Percentiles rank a stretch among this genome's conserved stretches.
These are phyloP conservation scores for Leistus spinibarbis DNA, from an alignment of 2,888 invertebrate genomes.

Conservation along the genomic window DNA sequence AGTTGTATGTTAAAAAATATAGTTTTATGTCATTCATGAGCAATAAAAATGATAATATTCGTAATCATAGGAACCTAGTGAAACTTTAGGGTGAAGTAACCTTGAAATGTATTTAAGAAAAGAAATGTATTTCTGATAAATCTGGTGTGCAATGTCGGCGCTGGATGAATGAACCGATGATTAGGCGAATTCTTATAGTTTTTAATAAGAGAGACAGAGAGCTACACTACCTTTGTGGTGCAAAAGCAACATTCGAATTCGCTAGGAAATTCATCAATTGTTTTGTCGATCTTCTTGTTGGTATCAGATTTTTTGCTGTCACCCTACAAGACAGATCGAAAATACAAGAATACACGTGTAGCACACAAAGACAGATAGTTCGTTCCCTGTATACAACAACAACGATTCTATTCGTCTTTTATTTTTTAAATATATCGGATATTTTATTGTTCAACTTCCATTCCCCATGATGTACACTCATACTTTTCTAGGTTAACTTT, in stretches of 20 bases:
- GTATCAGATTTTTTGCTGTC: conserved; percentile 68
- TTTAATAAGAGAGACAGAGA: conserved; percentile 45
- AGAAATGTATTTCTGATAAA: not conserved
- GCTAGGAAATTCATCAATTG: conserved; percentile 86
- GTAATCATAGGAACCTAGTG: too few species aligned
- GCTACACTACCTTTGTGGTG: conserved; percentile 84
- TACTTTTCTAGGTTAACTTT: not conserved
- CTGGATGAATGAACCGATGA: conserved; percentile 25
- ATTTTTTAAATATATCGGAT: not conserved
- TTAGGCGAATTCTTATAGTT: conserved; percentile 21
- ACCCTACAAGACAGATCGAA: conserved; percentile 56
- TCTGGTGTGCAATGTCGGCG: conserved; percentile 19
- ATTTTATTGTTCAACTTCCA: not conserved
- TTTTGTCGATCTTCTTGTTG: conserved; percentile 62
- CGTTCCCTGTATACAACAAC: conserved; percentile 1
- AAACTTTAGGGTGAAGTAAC: not conserved
- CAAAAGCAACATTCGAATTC: conserved; percentile 98
- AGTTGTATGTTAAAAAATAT: too few species aligned
- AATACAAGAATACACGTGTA: conserved; percentile 45
- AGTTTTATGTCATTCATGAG: too few species aligned
- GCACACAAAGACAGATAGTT: conserved; percentile 29
- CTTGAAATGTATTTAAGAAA: not conserved
- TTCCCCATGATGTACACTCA: not conserved
- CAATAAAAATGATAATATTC: too few species aligned
- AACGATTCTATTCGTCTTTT: not conserved